These are phyloP conservation scores for Papilio elwesi DNA, from an alignment of 2,888 invertebrate genomes.

Conservation along the genomic window DNA sequence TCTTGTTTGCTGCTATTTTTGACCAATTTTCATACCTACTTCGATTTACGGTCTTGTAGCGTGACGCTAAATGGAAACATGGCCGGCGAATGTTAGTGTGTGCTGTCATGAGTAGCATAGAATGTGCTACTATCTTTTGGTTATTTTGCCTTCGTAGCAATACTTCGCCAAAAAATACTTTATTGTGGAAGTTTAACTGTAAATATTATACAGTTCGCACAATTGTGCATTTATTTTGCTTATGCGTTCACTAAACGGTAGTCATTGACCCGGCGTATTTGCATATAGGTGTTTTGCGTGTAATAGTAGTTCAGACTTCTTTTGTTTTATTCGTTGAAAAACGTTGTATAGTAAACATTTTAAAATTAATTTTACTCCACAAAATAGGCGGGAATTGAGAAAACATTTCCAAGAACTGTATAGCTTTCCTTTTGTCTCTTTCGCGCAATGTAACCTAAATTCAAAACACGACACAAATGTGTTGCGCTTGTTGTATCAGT, in stretches of 20 bases:
- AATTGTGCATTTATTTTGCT: conserved; percentile 61
- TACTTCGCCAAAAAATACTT: conserved; percentile 48
- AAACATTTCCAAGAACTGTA: conserved; percentile 44
- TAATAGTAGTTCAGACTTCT: conserved; percentile 57
- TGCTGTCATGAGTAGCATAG: conserved; percentile 61
- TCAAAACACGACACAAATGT: conserved; percentile 36
- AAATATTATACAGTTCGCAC: conserved; percentile 49
- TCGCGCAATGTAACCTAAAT: conserved; percentile 60
- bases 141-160: conserved; percentile 43
- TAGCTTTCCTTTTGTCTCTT: conserved; percentile 55
- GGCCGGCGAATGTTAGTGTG: conserved; percentile 77
- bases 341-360: conserved; percentile 27
- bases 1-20: conserved; percentile 64
- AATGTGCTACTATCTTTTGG: conserved; percentile 45
- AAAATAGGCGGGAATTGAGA: conserved; percentile 54
- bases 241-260: conserved; percentile 57
- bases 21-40: conserved; percentile 61
- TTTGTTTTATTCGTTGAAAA: conserved; percentile 63
- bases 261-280: conserved; percentile 81
- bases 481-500: conserved; percentile 2
- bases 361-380: conserved; percentile 40
- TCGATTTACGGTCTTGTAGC: conserved; percentile 70
- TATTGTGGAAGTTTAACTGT: conserved; percentile 43
- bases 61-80: conserved; percentile 81
- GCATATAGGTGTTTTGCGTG: conserved; percentile 69